Base-by-base conservation (phyloP, 2,113 vertebrate genomes). In the Prunella fulvescens region DNA sequence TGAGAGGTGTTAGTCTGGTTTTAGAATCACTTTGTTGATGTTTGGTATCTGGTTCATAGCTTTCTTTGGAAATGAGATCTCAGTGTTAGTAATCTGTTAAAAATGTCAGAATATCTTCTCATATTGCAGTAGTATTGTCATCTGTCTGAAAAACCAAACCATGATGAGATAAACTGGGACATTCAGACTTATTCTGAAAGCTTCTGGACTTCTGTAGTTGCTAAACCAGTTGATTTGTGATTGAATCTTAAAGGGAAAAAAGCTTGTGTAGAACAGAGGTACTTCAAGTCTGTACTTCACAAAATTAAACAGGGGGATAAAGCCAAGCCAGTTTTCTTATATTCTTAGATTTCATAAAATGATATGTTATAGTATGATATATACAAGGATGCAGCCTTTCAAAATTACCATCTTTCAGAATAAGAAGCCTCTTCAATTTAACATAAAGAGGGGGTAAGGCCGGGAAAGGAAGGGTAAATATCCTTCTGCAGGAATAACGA, bases 21-120 rank as follows among this genome's bases (percentile, higher is more conserved):
- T 88, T 79, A 58, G 44, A 88, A 62, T 90, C 23, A 81, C 22
- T 79, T 84, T 77, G 42, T 72, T 78, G 48, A 33, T 62, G 15
- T 64, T 88, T 77, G 44, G 45, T 90, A 64, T 82, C 74, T 88
- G 58, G 81, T 89, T 74, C n/a, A 15, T 78, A 57, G 31, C 53
- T 86, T 88, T 84, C 33, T 92, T 92, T 89, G 37, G 35, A 82
- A 80, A 61, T 81, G 65, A 81, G 23, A 48, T 73, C 48, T 82
- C 56, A 48, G 2, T 79, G 24, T 71, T 81, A 66, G 76, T 69
- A 85, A 86, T 87, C 79, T 82, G 33, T 80, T 79, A 58, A 65
- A 87, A 95, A 93, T 80, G 64, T 35, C 64, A 70, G 71, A 92
- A 35, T 84, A 60, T 87, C 40, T 61, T 93, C 89, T 94, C 54